These are phyloP conservation scores for Vanacampus margaritifer DNA, from an alignment of 2,113 vertebrate genomes.

Conservation along the genomic window DNA sequence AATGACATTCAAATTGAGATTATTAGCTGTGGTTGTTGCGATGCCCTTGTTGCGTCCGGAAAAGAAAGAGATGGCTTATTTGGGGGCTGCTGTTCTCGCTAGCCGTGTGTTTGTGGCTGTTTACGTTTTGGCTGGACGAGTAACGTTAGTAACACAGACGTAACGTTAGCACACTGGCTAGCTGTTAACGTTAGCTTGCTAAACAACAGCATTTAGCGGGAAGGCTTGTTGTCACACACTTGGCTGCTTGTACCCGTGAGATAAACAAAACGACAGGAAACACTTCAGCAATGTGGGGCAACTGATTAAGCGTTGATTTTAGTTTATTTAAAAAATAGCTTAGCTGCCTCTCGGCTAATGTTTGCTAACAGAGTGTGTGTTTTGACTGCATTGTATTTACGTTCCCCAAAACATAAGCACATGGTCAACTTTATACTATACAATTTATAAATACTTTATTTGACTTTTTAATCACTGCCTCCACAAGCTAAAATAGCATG, in stretches of 20 bases:
- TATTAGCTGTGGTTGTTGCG: conserved; percentile 23
- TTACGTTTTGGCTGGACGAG: conserved; percentile 54
- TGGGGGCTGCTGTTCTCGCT: conserved; percentile 10
- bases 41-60: conserved; percentile 23
- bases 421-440: conserved; percentile 9
- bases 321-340: not conserved
- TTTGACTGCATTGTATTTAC: conserved; percentile 66
- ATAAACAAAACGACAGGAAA: conserved; percentile 25
- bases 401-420: conserved; percentile 48
- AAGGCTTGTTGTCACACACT: conserved; percentile 51
- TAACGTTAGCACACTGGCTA: conserved; percentile 55
- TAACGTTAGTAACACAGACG: conserved; percentile 42
- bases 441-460: not conserved
- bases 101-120: conserved; percentile 54
- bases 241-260: conserved; percentile 7
- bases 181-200: conserved; percentile 41
- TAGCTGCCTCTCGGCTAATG: conserved; percentile 51
- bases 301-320: conserved; percentile 8
- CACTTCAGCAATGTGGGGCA: conserved; percentile 5
- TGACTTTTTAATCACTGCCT: not conserved
- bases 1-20: conserved; percentile 44
- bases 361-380: conserved; percentile 64
- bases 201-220: conserved; percentile 64
- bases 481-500: not conserved
- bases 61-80: conserved; percentile 16